Percentiles rank a stretch among this genome's conserved stretches.
Conservation (phyloP, 2,888 invertebrate genomes). For the Chelonus formosanus region DNA sequence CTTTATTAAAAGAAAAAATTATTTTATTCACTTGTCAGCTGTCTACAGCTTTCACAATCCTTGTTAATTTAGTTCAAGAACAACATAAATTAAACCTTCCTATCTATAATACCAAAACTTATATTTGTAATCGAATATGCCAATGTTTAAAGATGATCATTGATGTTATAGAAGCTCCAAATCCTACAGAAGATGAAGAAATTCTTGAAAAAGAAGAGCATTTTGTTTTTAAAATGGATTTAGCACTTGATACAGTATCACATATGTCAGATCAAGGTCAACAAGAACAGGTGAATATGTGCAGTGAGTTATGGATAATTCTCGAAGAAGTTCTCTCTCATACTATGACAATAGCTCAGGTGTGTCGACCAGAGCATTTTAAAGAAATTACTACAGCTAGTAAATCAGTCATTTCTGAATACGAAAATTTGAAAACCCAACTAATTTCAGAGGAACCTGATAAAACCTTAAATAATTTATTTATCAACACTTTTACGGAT, state of each 20-base stretch:
- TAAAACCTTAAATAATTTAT: constrained; percentile 68
- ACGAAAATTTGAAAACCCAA: constrained; percentile 58
- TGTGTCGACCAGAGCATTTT: constrained; percentile 60
- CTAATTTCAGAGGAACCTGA: constrained; percentile 60
- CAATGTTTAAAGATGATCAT: constrained; percentile 58
- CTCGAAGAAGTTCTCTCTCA: constrained; percentile 63
- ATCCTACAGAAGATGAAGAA: constrained; percentile 53
- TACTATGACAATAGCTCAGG: constrained; percentile 64
- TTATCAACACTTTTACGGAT: constrained; percentile 71
- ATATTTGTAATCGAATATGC: constrained; percentile 58
- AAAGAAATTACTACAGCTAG: constrained; percentile 63
- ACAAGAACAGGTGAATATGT: constrained; percentile 49
- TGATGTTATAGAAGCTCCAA: constrained; percentile 50
- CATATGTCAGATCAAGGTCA: constrained; percentile 51
- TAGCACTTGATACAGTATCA: constrained; percentile 56
- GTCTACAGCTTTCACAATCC: constrained; percentile 52
- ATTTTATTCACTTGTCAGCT: constrained; percentile 56
- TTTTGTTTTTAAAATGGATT: constrained; percentile 62
- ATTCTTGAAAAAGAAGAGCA: constrained; percentile 54
- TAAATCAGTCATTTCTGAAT: constrained; percentile 61
- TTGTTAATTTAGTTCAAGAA: constrained; percentile 55
- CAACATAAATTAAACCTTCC: constrained; percentile 54
- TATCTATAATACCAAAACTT: constrained; percentile 58
- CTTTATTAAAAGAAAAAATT: constrained; percentile 51
- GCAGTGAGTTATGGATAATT: constrained; percentile 53